Percentiles rank a stretch among this genome's conserved stretches.
Evolutionary conservation across 2,888 invertebrate species (phyloP).

Genomic region (Artemia sinica): DNA sequence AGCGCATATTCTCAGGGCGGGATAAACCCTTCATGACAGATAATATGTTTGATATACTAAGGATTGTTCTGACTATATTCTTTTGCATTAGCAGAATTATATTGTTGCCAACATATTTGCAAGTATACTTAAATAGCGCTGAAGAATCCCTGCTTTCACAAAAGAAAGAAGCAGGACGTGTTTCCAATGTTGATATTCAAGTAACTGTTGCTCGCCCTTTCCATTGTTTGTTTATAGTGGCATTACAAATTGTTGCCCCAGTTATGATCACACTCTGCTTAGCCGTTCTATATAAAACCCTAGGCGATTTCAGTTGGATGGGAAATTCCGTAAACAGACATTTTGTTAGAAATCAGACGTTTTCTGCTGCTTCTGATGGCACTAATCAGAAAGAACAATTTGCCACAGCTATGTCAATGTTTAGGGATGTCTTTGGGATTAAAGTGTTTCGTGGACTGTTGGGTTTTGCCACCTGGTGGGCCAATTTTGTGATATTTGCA

Average conservation of each 20-base stretch:
- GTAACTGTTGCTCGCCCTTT: constrained; percentile 84
- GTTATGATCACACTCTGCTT: constrained; percentile 66
- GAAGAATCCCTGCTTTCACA: constrained; percentile 59
- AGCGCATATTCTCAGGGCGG: constrained; percentile 57
- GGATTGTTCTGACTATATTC: constrained; percentile 47
- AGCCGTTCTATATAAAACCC: constrained; percentile 78
- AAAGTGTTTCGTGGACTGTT: constrained; percentile 69
- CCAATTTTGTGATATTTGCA: constrained; percentile 67
- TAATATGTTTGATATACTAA: constrained; percentile 57
- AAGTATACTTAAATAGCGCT: constrained; percentile 85
- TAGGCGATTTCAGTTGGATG: constrained; percentile 56
- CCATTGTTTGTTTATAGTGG: constrained; percentile 87
- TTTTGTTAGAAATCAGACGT: constrained; percentile 35
- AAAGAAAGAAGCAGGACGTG: constrained; percentile 79
- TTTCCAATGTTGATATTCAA: constrained; percentile 75
- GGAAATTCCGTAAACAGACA: constrained; percentile 36
- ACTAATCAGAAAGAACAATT: constrained; percentile 52
- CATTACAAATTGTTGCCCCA: constrained; percentile 82
- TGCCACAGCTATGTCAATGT: constrained; percentile 57
- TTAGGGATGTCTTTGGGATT: constrained; percentile 67
- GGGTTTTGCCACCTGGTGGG: constrained; percentile 88
- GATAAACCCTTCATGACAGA: constrained; percentile 53
- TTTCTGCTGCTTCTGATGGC: constrained; percentile 32
- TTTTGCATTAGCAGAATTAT: constrained; percentile 51
- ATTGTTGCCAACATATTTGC: constrained; percentile 70